phyloP scores from a whole-genome alignment of 2,113 vertebrate genomes.

The Elanus axillaris region DNA sequence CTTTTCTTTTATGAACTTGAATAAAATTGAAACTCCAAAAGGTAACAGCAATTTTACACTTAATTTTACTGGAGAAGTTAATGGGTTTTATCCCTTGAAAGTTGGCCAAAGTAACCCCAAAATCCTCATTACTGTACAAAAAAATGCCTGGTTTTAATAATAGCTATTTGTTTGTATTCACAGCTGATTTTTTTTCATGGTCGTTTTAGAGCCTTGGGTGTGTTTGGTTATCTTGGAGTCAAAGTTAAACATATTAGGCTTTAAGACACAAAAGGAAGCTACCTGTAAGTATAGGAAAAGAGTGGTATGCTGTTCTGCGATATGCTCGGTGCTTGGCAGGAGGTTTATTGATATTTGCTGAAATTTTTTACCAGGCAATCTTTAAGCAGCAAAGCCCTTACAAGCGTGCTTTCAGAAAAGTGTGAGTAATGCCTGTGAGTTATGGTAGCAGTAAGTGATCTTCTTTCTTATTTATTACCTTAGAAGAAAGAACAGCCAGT shows the following conservation, averaged over 20 bases:
- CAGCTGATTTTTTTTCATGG: not conserved
- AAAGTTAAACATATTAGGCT: not conserved
- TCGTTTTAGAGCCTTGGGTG: not conserved
- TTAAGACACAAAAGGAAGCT: not conserved
- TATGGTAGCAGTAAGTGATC: not conserved
- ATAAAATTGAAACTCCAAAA: not conserved
- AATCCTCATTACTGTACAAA: not conserved
- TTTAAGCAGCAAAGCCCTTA: not conserved
- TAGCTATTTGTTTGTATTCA: not conserved
- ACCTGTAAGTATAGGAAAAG: not conserved
- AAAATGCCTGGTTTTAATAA: not conserved
- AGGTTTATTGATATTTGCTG: not conserved
- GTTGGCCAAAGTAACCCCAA: not conserved
- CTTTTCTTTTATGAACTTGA: not conserved
- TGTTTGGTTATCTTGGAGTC: not conserved
- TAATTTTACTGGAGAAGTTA: not conserved
- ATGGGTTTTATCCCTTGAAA: not conserved
- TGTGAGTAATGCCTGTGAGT: not conserved
- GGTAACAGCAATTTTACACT: not conserved
- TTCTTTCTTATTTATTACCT: not conserved
- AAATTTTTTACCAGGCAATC: not conserved
- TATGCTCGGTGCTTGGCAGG: not conserved
- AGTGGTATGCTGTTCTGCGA: fast-evolving
- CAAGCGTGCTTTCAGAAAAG: not conserved
- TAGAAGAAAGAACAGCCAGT: not conserved